A percentile compares a stretch with the other conserved stretches of the same genome.
phyloP scores from a whole-genome alignment of 2,113 vertebrate species.

The Xenopus borealis region DNA sequence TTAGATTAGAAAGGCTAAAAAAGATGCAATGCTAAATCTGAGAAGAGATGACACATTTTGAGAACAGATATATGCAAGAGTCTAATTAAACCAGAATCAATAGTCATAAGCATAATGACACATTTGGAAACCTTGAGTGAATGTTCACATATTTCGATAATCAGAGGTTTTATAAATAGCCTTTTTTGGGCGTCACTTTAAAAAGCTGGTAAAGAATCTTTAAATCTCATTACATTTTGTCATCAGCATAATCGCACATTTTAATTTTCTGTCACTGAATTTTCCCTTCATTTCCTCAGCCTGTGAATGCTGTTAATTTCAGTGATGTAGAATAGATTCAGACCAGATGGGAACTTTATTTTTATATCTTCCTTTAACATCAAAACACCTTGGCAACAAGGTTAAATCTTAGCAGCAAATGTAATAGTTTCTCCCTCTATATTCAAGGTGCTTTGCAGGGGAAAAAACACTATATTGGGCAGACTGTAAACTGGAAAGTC shows the following conservation, averaged over 20 bases:
- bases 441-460: background rate
- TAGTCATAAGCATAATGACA: too few species aligned
- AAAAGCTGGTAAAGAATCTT: too few species aligned
- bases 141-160: too few species aligned
- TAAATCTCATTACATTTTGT: conserved; percentile 3
- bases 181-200: too few species aligned
- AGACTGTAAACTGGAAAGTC: conserved; percentile 1
- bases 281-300: background rate
- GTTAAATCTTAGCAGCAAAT: conserved; percentile 16
- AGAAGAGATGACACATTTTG: too few species aligned
- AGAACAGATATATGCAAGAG: too few species aligned
- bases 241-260: conserved; percentile 5
- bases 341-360: conserved; percentile 12
- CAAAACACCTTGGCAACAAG: conserved; percentile 15
- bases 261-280: background rate
- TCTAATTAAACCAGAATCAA: too few species aligned
- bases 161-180: too few species aligned
- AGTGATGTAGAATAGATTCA: background rate
- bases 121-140: too few species aligned
- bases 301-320: background rate
- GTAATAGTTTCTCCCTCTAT: background rate
- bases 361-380: conserved; percentile 23
- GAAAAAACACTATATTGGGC: background rate
- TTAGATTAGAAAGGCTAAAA: too few species aligned
- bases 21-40: too few species aligned